phyloP scores from a whole-genome alignment of 2,888 invertebrate genomes.

The Drosophila robusta region DNA sequence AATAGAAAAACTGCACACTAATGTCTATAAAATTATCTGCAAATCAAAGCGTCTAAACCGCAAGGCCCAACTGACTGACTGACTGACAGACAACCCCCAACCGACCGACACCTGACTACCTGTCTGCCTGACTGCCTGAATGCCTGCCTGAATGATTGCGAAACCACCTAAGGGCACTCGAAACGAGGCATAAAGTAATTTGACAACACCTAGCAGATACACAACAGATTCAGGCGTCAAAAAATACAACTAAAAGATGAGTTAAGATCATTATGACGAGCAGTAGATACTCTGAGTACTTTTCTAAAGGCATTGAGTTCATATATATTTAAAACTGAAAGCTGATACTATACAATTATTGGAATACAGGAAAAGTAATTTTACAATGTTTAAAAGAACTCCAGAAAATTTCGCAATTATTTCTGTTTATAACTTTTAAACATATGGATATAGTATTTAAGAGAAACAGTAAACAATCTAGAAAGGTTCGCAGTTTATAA shows the following conservation, averaged over 20 bases:
- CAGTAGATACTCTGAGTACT: slow-evolving; percentile 11
- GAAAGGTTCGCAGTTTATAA: no score
- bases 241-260: slow-evolving; percentile 21
- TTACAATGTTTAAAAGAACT: no score
- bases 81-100: slow-evolving; percentile 24
- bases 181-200: slow-evolving; percentile 50
- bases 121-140: slow-evolving; percentile 8
- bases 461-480: no score
- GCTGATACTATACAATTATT: background rate
- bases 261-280: slow-evolving; percentile 15
- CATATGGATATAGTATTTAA: no score
- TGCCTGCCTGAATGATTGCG: slow-evolving; percentile 59
- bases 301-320: background rate
- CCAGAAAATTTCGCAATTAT: no score
- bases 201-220: slow-evolving; percentile 43
- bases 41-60: slow-evolving; percentile 72
- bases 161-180: slow-evolving; percentile 73
- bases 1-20: slow-evolving; percentile 70
- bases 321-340: background rate
- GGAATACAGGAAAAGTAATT: no score
- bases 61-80: slow-evolving; percentile 30
- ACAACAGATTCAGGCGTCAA: slow-evolving; percentile 27
- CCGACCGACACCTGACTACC: slow-evolving; percentile 25
- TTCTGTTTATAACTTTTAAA: no score
- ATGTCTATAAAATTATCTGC: slow-evolving; percentile 76